phyloP scores from a whole-genome alignment of 2,797 vertebrate genomes.

The Tadarida brasiliensis region DNA sequence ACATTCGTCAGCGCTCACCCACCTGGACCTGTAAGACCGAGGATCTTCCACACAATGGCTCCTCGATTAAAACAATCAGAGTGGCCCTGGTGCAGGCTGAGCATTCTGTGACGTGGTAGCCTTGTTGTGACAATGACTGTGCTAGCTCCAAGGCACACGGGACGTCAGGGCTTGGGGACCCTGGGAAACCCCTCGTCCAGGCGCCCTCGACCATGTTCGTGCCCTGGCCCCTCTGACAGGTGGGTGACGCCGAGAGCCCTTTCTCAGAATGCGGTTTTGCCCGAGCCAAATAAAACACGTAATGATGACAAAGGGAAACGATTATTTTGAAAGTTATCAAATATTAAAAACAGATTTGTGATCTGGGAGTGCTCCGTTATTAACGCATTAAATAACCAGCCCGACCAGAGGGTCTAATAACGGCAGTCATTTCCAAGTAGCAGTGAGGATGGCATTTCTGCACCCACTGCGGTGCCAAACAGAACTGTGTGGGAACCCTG shows the following conservation, averaged over 20 bases:
- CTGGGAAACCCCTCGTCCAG: not conserved
- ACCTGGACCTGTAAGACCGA: fast-evolving
- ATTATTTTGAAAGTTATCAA: conserved; percentile 72
- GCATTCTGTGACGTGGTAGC: fast-evolving
- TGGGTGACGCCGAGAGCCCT: not conserved
- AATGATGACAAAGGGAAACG: conserved; percentile 18
- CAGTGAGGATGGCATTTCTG: not conserved
- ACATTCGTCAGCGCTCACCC: not conserved
- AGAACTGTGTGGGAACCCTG: too few relatives aligned
- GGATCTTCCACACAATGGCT: too few relatives aligned
- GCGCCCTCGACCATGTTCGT: fast-evolving
- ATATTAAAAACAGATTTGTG: conserved; percentile 77
- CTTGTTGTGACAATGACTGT: fast-evolving
- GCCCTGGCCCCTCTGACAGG: not conserved
- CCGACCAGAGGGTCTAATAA: conserved; percentile 34
- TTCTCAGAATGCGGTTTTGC: not conserved
- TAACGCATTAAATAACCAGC: conserved; percentile 74
- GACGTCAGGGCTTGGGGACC: not conserved
- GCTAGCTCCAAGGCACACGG: not conserved
- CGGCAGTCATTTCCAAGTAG: conserved; percentile 1
- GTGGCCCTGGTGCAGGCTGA: fast-evolving
- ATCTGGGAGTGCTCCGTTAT: conserved; percentile 68
- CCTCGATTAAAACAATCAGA: not conserved
- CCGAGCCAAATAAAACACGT: not conserved
- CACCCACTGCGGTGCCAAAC: fast-evolving